These are phyloP conservation scores for Drosophila maculinotata DNA, from an alignment of 2,888 invertebrate species.

Conservation along the genomic window DNA sequence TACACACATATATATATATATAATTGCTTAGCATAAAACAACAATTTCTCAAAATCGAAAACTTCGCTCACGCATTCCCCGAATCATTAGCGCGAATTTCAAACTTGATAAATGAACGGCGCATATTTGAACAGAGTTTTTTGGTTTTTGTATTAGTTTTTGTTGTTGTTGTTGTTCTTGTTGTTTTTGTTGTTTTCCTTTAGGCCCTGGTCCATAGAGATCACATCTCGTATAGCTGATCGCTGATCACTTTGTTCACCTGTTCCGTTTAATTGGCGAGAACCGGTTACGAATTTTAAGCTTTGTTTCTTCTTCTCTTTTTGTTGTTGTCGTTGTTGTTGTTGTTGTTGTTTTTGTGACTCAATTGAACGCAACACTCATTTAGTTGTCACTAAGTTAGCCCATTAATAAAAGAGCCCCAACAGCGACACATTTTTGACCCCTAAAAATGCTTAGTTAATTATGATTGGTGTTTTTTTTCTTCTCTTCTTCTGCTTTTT, in stretches of 20 bases:
- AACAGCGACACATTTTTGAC: slow-evolving; percentile 18
- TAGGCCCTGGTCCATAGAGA: slow-evolving; percentile 13
- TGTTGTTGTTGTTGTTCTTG: neutral
- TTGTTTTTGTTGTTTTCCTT: slow-evolving; percentile 15
- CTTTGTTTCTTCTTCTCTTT: neutral
- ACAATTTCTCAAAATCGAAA: slow-evolving; percentile 57
- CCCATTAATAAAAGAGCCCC: slow-evolving; percentile 64
- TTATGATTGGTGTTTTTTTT: slow-evolving; percentile 29
- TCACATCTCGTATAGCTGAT: slow-evolving; percentile 10
- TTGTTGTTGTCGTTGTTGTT: slow-evolving; percentile 7
- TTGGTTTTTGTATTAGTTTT: slow-evolving; percentile 11
- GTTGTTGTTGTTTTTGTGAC: slow-evolving; percentile 41
- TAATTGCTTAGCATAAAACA: slow-evolving; percentile 67
- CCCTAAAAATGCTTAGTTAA: slow-evolving; percentile 42
- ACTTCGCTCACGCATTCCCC: slow-evolving; percentile 50
- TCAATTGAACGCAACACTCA: slow-evolving; percentile 64
- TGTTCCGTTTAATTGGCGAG: slow-evolving; percentile 71
- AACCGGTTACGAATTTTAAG: slow-evolving; percentile 33
- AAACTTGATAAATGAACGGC: slow-evolving; percentile 59
- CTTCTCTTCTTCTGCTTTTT: neutral
- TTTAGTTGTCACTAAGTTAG: slow-evolving; percentile 76
- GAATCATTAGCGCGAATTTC: slow-evolving; percentile 65
- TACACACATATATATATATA: neutral
- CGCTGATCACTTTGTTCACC: slow-evolving; percentile 67
- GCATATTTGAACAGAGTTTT: slow-evolving; percentile 51